Evolutionary conservation across 2,888 invertebrate genomes (phyloP), one percentile per base, ranked within the genome.

Genomic region (Synergus laeviventris): DNA sequence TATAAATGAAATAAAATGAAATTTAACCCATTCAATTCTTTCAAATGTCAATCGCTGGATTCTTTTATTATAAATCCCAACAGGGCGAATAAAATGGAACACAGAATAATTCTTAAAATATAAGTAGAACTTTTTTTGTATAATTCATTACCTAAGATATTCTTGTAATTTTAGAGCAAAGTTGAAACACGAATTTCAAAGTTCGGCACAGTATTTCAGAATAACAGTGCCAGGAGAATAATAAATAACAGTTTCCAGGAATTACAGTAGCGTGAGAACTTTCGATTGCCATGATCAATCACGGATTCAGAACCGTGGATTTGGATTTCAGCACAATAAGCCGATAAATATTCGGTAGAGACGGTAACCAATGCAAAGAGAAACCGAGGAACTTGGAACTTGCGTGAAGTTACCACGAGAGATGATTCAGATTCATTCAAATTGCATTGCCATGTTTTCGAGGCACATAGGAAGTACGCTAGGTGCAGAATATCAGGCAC

Each of bases 281-380:
- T 70, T 70, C 36, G 70, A 70, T 49, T 70, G 42, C 70, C 49
- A 45, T 49, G 70, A 70, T 70, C 70, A 70, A 70, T 49, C 70
- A 70, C 49, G 31, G 45, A 70, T 70, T 49, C n/a, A n/a, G 70
- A 36, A 49, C 49, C 36, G 70, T 49, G 70, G 49, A 70, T 70
- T 70, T 70, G 31, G 49, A 36, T 70, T 70, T 49, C 70, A 70
- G 49, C 49, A 70, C 70, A 70, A 70, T 70, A 70, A 70, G 70
- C 49, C 70, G 70, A 70, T 70, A 49, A 70, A 70, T 49, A 70
- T 70, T 70, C 70, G 49, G 49, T 31, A 56, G 42, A 42, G 56
- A 24, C 21, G 12, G 56, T 21, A 21, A 56, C 31, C 49, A 70
- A 49, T 31, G 31, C 45, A n/a, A 70, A n/a, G 49, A 49, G 66